Percentiles rank a stretch among this genome's conserved stretches.
Conservation (phyloP, 2,797 vertebrate genomes). For the Mallotus villosus region DNA sequence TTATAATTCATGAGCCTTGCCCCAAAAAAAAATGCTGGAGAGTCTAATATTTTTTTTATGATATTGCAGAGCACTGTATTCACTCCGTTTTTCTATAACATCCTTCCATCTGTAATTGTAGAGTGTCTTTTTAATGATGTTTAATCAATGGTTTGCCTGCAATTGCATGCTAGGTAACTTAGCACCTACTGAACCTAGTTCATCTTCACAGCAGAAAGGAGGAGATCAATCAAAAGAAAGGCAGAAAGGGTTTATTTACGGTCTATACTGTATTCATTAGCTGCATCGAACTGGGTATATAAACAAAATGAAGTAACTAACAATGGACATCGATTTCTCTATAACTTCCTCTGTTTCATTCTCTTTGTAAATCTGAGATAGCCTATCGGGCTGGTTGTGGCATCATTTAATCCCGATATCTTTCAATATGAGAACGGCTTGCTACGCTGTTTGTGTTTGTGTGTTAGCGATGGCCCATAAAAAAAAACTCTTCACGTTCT, state of each 20-base stretch:
- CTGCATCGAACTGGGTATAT: constrained; percentile 1
- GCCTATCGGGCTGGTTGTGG: constrained; percentile 7
- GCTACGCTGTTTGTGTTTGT: constrained; percentile 77
- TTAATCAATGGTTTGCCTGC: background rate
- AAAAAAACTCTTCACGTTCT: constrained; percentile 87
- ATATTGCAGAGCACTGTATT: too few relatives aligned
- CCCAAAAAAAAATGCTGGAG: too few relatives aligned
- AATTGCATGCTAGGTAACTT: background rate
- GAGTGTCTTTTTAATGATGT: background rate
- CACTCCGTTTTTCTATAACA: too few relatives aligned
- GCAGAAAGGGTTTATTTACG: background rate
- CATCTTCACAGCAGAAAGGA: background rate
- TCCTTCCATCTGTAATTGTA: background rate
- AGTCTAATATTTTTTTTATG: too few relatives aligned
- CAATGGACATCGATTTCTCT: background rate
- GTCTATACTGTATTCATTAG: background rate
- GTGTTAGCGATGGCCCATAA: constrained; percentile 85
- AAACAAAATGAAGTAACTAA: background rate
- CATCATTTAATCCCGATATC: constrained; percentile 30
- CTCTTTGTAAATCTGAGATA: background rate
- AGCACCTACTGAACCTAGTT: background rate
- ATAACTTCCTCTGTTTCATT: background rate
- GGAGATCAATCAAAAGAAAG: background rate
- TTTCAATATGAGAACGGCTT: constrained; percentile 57
- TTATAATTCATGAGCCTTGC: too few relatives aligned